Base-by-base conservation (phyloP, 1,140 invertebrate species). In the Lethrus apterus region DNA sequence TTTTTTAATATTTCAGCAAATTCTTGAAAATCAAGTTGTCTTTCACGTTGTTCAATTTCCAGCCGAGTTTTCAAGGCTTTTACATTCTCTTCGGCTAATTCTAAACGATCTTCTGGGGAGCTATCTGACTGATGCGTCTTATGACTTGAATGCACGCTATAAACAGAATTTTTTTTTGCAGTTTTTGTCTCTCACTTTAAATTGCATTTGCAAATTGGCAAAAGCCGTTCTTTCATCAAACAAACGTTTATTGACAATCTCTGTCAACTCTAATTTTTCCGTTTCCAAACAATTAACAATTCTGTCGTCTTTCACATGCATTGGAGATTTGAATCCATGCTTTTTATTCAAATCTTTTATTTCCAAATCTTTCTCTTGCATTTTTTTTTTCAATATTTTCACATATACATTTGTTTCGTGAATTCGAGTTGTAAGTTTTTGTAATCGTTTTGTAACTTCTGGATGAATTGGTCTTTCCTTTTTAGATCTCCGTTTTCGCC, bases 261-360 rank as follows among this genome's bases (percentile, higher is more conserved):
- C 63, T 8, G 71, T 65, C 2, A 78, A 53, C 26, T 78, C 68
- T 48, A 78, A 51, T 5, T n/a, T n/a, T n/a, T n/a, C n/a, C n/a
- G n/a, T n/a, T n/a, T n/a, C n/a, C n/a, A n/a, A n/a, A n/a, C n/a
- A n/a, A n/a, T n/a, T 4, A 23, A 17, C 29, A 40, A 33, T 26
- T 4, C 31, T 14, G 8, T 44, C 29, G n/a, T n/a, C n/a, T n/a
- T n/a, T n/a, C n/a, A n/a, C n/a, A n/a, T n/a, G n/a, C n/a, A n/a
- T n/a, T n/a, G n/a, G n/a, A n/a, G n/a, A n/a, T n/a, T n/a, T n/a
- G n/a, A n/a, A n/a, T n/a, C 5, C 9, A 33, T 33, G 4, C 14
- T 14, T 33, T 33, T 33, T 13, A n/a, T n/a, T n/a, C 13, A 33
- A n/a, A 4, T 33, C 31, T 8, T n/a, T 33, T 8, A 5, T n/a